A percentile compares a stretch with the other conserved stretches of the same genome.
These are phyloP conservation scores for Trachymyrmex cornetzi DNA, from an alignment of 1,140 invertebrate genomes.

Conservation along the genomic window DNA sequence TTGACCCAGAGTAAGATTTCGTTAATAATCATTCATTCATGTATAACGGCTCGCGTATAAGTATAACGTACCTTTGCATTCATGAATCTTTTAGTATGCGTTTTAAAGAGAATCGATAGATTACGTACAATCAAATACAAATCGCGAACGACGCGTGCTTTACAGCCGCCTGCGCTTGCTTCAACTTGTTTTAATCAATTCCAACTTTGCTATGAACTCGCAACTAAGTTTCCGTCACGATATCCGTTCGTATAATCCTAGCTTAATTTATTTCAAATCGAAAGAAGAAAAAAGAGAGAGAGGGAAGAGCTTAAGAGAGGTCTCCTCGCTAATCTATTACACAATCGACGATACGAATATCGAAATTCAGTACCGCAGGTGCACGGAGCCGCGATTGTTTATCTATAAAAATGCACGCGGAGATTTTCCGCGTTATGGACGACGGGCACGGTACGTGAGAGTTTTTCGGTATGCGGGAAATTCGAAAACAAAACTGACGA, in stretches of 20 bases:
- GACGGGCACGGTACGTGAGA: conserved; percentile 33
- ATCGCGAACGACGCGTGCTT: not conserved
- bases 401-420: conserved; percentile 47
- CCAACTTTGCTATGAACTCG: not conserved
- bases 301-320: not conserved
- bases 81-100: not conserved
- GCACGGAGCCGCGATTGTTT: conserved; percentile 23
- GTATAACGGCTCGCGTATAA: not conserved
- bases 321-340: conserved; percentile 10
- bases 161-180: not conserved
- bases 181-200: conserved; percentile 19
- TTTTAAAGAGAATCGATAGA: conserved; percentile 19
- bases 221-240: conserved; percentile 11
- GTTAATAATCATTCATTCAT: not conserved
- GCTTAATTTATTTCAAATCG: not conserved
- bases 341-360: conserved; percentile 3
- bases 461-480: conserved; percentile 41
- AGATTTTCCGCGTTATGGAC: conserved; percentile 52
- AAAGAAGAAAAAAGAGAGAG: not conserved
- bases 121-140: not conserved
- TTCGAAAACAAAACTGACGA: conserved; percentile 45
- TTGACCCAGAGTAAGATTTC: conserved; percentile 26
- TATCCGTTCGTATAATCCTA: conserved; percentile 19
- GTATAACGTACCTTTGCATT: conserved; percentile 17
- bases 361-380: not conserved